Conservation (phyloP, 2,797 vertebrate species). For the Holocentrus rufus region DNA sequence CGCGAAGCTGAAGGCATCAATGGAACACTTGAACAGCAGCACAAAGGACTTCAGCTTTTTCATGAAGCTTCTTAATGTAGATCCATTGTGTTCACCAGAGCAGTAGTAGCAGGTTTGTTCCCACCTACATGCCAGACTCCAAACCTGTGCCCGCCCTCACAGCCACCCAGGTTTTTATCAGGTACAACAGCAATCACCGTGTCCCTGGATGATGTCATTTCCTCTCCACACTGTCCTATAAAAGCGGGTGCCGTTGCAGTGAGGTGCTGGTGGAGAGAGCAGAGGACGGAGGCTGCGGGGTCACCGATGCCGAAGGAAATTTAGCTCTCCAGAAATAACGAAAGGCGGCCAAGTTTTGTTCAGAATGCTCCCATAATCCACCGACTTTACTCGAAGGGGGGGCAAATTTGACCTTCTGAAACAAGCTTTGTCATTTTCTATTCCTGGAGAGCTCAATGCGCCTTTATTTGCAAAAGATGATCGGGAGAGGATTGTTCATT, state of each 20-base stretch:
- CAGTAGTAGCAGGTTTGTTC: background rate
- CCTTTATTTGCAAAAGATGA: slow-evolving; percentile 72
- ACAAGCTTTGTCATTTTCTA: slow-evolving; percentile 56
- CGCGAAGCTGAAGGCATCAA: no score
- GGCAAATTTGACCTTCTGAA: slow-evolving; percentile 46
- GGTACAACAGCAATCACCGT: slow-evolving; percentile 5
- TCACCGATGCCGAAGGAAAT: slow-evolving; percentile 48
- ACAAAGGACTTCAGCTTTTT: no score
- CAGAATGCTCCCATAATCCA: slow-evolving; percentile 69
- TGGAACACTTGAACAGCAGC: no score
- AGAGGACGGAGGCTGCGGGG: slow-evolving; percentile 50
- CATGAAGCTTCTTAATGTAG: no score
- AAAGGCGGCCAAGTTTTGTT: slow-evolving; percentile 58
- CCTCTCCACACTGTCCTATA: slow-evolving; percentile 63
- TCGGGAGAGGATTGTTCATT: slow-evolving; percentile 70
- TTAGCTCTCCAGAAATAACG: slow-evolving; percentile 72
- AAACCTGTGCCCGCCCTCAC: slow-evolving; percentile 50
- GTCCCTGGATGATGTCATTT: slow-evolving; percentile 78
- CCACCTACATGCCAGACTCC: rapidly evolving
- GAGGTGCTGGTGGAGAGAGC: slow-evolving; percentile 42
- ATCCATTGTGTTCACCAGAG: background rate
- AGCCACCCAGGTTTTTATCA: slow-evolving; percentile 38
- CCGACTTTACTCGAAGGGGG: background rate
- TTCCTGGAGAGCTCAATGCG: slow-evolving; percentile 64
- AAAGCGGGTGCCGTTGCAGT: slow-evolving; percentile 43